Evolutionary conservation across 2,888 invertebrate species (phyloP), one percentile per base, ranked within the genome.

Genomic region (Scrobipalpa atriplicella): DNA sequence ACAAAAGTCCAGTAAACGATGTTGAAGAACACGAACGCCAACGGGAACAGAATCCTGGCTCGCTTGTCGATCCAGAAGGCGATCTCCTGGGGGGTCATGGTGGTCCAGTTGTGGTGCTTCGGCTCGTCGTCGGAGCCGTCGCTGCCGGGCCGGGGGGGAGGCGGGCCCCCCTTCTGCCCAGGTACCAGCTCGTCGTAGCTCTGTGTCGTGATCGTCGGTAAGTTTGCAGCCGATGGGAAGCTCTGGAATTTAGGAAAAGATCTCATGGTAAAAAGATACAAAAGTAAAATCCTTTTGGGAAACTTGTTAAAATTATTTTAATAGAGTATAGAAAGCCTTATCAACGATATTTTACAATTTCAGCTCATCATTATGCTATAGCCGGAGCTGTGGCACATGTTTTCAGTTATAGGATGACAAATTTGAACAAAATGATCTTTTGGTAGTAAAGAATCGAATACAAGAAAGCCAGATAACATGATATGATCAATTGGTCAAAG

Each of bases 71-170:
- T 97, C 97, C 97, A 97, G 65, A 95, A 96, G 71, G 97, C 96
- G 67, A 97, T 97, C 85, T 97, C 96, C 77, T 97, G 97, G 0
- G 97, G 97, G 1, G 97, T 97, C 95, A 97, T 96, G 13, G 96
- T 96, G 62, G 97, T 96, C 95, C 96, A 96, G 66, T 86, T 89
- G 79, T 91, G 89, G 68, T 89, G 92, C 69, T 86, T 83, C 51
- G 86, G 87, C 6, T 82, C 87, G 43, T 86, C 87, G 75, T 90
- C 88, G 11, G 89, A 86, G 65, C 81, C 85, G 52, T 84, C 84
- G 82, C 90, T 88, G 75, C 80, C 86, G 77, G 84, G 82, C 63
- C 81, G 77, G 56, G 87, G 69, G 60, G 73, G 74, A 60, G 75
- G 52, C 29, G 13, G n/a, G 36, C 10, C 29, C 10, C 54, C 54